Evolutionary conservation across 2,888 invertebrate species (phyloP).

Genomic region (Dilophus febrilis): DNA sequence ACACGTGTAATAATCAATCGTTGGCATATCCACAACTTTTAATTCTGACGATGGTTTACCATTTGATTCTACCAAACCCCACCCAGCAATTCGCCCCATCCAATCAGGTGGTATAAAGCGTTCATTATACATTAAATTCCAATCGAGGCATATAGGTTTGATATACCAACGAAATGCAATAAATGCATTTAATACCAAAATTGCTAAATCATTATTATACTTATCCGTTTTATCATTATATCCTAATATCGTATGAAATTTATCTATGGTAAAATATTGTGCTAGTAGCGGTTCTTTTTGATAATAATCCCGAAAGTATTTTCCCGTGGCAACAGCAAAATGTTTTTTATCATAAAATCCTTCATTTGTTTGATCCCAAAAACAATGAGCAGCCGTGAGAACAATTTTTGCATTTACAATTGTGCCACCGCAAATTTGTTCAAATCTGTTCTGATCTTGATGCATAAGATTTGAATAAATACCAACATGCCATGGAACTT

Average conservation of each 20-base stretch:
- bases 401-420: slow-evolving; percentile 4
- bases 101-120: slow-evolving; percentile 2
- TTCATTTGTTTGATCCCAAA: slow-evolving; percentile 5
- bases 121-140: slow-evolving; percentile 10
- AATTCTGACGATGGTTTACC: slow-evolving; percentile 9
- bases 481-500: slow-evolving; percentile 8
- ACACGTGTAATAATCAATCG: slow-evolving; percentile 12
- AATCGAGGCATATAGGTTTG: slow-evolving; percentile 24
- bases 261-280: slow-evolving; percentile 10
- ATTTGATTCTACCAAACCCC: slow-evolving; percentile 11
- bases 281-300: slow-evolving; percentile 6
- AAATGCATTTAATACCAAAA: slow-evolving; percentile 18
- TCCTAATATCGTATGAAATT: slow-evolving; percentile 6
- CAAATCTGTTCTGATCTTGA: no score
- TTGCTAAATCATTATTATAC: slow-evolving; percentile 22
- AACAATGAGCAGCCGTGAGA: slow-evolving; percentile 11
- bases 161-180: slow-evolving; percentile 20
- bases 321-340: slow-evolving; percentile 8
- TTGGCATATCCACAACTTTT: slow-evolving; percentile 10
- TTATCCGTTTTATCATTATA: neutral
- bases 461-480: slow-evolving; percentile 3
- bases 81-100: slow-evolving; percentile 14
- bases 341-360: neutral
- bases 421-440: slow-evolving; percentile 8
- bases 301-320: slow-evolving; percentile 8